Percentiles rank a stretch among this genome's conserved stretches.
phyloP scores from a whole-genome alignment of 2,797 vertebrate species.

The Limosa lapponica region DNA sequence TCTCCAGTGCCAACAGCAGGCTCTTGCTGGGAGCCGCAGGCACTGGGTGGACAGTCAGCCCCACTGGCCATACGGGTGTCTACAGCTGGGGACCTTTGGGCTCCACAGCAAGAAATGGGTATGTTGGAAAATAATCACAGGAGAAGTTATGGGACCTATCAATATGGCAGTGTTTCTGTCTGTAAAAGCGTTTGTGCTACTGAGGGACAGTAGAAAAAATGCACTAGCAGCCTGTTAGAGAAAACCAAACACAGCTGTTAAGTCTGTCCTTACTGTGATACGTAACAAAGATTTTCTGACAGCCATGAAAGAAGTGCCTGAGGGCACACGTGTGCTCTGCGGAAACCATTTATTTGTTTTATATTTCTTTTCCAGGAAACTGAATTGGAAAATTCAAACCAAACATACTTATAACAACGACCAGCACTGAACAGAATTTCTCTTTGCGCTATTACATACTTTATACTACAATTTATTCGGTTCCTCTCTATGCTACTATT shows the following conservation, averaged over 20 bases:
- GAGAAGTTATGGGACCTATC: not conserved
- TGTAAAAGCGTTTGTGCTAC: not conserved
- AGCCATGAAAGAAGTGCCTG: not conserved
- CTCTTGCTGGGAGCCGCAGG: not conserved
- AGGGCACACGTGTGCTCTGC: not conserved
- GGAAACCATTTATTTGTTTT: not conserved
- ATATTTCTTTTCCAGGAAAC: not conserved
- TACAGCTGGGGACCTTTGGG: not conserved
- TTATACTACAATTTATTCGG: not conserved
- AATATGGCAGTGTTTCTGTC: not conserved
- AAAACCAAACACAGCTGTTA: not conserved
- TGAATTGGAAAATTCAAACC: not conserved
- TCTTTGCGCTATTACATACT: not conserved
- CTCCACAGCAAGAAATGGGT: not conserved
- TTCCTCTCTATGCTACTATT: not conserved
- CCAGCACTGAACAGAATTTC: not conserved
- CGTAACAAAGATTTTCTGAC: not conserved
- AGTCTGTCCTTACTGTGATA: not conserved
- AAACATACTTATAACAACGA: not conserved
- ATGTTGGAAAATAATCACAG: not conserved
- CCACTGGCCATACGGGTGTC: rapidly evolving
- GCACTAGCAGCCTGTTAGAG: not conserved
- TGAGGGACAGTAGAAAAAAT: not conserved
- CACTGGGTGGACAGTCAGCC: not conserved
- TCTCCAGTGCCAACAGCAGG: not conserved